Evolutionary conservation across 2,888 invertebrate species (phyloP).

Genomic region (Sphinx pinastri): DNA sequence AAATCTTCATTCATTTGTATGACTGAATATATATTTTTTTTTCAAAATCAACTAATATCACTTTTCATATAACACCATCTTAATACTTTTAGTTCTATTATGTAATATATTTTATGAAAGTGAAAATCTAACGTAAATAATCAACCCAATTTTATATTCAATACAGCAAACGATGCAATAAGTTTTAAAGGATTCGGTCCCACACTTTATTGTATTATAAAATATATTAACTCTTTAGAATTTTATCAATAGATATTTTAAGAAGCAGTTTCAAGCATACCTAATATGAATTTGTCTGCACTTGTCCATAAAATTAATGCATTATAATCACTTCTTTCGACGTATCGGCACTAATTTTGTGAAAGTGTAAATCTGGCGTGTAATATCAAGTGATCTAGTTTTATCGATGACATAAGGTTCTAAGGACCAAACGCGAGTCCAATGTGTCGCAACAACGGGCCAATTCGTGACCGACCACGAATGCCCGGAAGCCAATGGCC

Average conservation of each 20-base stretch:
- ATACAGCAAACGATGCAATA: not conserved
- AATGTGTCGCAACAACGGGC: slow-evolving; percentile 57
- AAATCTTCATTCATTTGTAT: no score
- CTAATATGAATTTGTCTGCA: not conserved
- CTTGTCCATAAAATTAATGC: not conserved
- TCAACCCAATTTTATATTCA: not conserved
- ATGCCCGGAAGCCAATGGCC: slow-evolving; percentile 75
- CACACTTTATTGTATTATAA: not conserved
- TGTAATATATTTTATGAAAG: not conserved
- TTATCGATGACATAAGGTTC: slow-evolving; percentile 59
- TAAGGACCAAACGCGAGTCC: slow-evolving; percentile 46
- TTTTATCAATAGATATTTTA: not conserved
- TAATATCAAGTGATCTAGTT: slow-evolving; percentile 47
- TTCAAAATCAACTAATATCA: not conserved
- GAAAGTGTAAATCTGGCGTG: slow-evolving; percentile 41
- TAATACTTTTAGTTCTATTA: not conserved
- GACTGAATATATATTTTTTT: not conserved
- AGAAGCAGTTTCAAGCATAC: no score
- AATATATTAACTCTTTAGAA: not conserved
- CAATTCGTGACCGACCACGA: slow-evolving; percentile 69
- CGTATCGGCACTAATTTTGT: slow-evolving; percentile 35
- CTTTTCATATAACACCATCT: not conserved
- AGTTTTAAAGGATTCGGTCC: no score
- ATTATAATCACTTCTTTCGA: not conserved
- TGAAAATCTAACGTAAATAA: not conserved